phyloP scores from a whole-genome alignment of 2,797 vertebrate species.

The Gymnoscopelus braueri region DNA sequence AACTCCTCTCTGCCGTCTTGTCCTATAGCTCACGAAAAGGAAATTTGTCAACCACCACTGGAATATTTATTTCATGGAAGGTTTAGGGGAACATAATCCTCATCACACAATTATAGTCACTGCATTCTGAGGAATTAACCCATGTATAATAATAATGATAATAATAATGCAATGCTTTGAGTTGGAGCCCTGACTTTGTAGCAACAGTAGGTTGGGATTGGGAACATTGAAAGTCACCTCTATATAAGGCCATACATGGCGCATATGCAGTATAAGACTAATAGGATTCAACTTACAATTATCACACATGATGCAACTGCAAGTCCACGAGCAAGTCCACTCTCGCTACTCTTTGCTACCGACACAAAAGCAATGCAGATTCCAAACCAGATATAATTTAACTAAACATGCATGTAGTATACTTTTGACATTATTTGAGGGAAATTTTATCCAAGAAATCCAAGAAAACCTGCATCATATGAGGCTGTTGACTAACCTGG shows the following conservation, averaged over 20 bases:
- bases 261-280: no score
- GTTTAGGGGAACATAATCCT: constrained; percentile 52
- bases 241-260: background rate
- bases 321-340: no score
- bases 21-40: constrained; percentile 66
- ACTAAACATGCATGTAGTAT: no score
- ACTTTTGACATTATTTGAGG: no score
- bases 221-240: constrained; percentile 51
- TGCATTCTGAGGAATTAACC: constrained; percentile 11
- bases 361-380: no score
- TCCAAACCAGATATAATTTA: no score
- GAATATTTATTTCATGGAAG: constrained; percentile 74
- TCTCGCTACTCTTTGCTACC: no score
- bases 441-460: no score
- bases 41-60: constrained; percentile 75
- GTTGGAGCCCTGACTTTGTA: constrained; percentile 14
- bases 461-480: no score
- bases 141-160: constrained; percentile 33
- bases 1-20: constrained; percentile 79
- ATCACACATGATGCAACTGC: no score
- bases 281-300: no score
- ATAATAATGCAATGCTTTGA: background rate
- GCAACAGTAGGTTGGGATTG: constrained; percentile 58
- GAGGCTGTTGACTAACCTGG: no score
- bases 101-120: constrained; percentile 44